Percentiles rank a stretch among this genome's conserved stretches.
Conservation (phyloP, 2,113 vertebrate species). For the Caloenas nicobarica region DNA sequence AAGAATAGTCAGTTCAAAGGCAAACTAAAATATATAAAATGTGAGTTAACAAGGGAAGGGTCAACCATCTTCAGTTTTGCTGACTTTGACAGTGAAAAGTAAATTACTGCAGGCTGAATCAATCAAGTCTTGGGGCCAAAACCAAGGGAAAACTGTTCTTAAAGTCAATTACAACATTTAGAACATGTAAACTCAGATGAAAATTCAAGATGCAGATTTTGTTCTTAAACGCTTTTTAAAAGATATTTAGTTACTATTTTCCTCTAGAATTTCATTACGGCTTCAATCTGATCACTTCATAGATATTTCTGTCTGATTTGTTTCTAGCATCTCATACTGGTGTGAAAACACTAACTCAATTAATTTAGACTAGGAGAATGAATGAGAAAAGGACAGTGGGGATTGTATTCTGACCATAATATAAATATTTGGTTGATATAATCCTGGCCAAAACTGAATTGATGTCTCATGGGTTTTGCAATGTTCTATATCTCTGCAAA, state of each 20-base stretch:
- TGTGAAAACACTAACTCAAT: not conserved
- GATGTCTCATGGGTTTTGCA: not conserved
- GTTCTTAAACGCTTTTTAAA: not conserved
- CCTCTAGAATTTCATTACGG: not conserved
- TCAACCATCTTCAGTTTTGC: not conserved
- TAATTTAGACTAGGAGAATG: not conserved
- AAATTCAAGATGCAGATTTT: not conserved
- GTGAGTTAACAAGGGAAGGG: not conserved
- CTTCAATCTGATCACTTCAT: not conserved
- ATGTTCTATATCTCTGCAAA: not conserved
- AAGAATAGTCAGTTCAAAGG: not conserved
- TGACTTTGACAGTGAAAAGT: not conserved
- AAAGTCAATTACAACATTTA: not conserved
- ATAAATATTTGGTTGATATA: not conserved
- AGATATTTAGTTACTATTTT: not conserved
- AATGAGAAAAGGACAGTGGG: not conserved
- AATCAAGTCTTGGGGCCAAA: not conserved
- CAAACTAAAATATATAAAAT: not conserved
- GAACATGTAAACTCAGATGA: not conserved
- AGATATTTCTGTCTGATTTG: not conserved
- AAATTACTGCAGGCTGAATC: not conserved
- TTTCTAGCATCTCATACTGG: not conserved
- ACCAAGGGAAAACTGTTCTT: not conserved
- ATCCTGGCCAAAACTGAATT: not conserved
- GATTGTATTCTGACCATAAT: not conserved